These are phyloP conservation scores for Penaeus japonicus DNA, from an alignment of 1,140 invertebrate species.

Conservation along the genomic window DNA sequence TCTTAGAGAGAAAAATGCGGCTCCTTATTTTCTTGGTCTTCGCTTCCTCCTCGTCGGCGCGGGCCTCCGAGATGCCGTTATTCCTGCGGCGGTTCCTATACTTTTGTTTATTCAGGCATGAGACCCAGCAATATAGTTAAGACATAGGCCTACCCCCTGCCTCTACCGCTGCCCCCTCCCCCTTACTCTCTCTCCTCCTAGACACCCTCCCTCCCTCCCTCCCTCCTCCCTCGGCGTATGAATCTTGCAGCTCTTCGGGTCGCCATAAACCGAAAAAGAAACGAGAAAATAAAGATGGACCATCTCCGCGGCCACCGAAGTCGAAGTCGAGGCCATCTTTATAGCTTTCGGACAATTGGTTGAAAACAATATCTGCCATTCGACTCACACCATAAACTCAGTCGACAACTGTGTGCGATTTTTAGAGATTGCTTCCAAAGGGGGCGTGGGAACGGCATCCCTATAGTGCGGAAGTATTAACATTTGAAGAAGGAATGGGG, in stretches of 20 bases:
- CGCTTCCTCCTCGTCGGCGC: too few relatives aligned
- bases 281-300: conserved; percentile 28
- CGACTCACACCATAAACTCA: conserved; percentile 32
- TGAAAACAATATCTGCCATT: conserved; percentile 48
- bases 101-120: too few relatives aligned
- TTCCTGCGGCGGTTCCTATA: too few relatives aligned
- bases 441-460: conserved; percentile 6
- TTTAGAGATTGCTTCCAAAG: not conserved
- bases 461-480: conserved; percentile 15
- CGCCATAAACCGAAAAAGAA: conserved; percentile 20
- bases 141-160: too few relatives aligned
- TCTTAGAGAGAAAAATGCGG: too few relatives aligned
- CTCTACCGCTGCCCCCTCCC: too few relatives aligned
- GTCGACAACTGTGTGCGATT: conserved; percentile 31
- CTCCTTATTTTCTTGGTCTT: too few relatives aligned
- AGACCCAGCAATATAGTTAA: too few relatives aligned
- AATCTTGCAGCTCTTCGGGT: not conserved
- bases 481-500: conserved; percentile 10
- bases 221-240: not conserved
- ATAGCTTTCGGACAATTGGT: conserved; percentile 40
- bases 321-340: not conserved
- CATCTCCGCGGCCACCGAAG: conserved; percentile 29
- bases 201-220: not conserved
- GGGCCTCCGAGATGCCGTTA: too few relatives aligned
- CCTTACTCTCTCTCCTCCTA: too few relatives aligned